Percentiles rank a stretch among this genome's conserved stretches.
These are phyloP conservation scores for Endomychus coccineus DNA, from an alignment of 2,888 invertebrate genomes.

Conservation along the genomic window DNA sequence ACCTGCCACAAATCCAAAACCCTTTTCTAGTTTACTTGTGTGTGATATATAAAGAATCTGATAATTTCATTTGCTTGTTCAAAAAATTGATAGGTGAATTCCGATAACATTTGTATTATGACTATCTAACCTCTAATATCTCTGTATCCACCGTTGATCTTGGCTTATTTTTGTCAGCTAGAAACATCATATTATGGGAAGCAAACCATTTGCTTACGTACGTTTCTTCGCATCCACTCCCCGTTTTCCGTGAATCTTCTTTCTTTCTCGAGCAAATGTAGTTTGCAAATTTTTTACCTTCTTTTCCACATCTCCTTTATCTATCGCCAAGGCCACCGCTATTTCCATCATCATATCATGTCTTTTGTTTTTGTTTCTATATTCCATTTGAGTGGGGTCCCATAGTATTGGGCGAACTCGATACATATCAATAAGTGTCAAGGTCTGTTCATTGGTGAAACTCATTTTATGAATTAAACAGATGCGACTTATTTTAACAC, in stretches of 20 bases:
- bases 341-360: constrained; percentile 2
- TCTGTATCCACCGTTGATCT: background rate
- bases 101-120: no score
- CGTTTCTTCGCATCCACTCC: constrained; percentile 1
- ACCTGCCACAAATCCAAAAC: no score
- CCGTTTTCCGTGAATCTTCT: constrained; percentile 4
- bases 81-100: no score
- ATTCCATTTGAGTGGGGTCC: background rate
- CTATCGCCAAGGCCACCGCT: constrained; percentile 4
- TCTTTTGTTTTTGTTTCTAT: constrained; percentile 3
- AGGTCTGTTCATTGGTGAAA: no score
- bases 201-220: constrained; percentile 9
- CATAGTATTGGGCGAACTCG: background rate
- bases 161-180: constrained; percentile 4
- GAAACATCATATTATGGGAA: background rate
- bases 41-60: no score
- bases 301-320: constrained; percentile 1
- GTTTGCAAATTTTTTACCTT: constrained; percentile 1
- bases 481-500: no score
- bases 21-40: no score
- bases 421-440: constrained; percentile 4
- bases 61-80: no score
- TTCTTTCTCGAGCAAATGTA: no score
- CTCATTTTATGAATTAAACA: no score
- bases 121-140: no score